Percentiles rank a stretch among this genome's conserved stretches.
Conservation (phyloP, 1,140 invertebrate genomes). For the Dinoponera quadriceps region DNA sequence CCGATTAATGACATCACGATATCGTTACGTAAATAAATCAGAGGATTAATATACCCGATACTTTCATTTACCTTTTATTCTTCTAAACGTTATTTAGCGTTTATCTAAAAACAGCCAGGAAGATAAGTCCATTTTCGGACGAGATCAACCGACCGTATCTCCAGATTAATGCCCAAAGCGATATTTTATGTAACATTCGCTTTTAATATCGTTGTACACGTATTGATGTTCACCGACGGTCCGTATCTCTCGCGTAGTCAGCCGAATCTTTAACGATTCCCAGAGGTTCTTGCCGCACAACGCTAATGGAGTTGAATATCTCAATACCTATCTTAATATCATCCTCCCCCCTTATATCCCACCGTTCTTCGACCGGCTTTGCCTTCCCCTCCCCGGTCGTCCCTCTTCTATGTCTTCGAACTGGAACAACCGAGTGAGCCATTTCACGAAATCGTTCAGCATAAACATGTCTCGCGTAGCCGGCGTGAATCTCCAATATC, state of each 20-base stretch:
- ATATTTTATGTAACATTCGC: neutral
- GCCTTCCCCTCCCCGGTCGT: neutral
- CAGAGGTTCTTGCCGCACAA: slow-evolving; percentile 52
- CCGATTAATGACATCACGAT: too few species aligned
- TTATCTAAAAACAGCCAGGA: too few species aligned
- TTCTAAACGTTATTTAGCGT: too few species aligned
- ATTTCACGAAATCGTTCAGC: slow-evolving; percentile 71
- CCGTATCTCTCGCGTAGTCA: slow-evolving; percentile 29
- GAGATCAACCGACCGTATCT: too few species aligned
- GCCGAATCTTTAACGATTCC: slow-evolving; percentile 63
- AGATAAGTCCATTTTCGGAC: too few species aligned
- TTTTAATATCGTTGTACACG: neutral
- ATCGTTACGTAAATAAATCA: too few species aligned
- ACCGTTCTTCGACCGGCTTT: slow-evolving; percentile 36
- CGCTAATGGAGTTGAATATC: slow-evolving; percentile 75
- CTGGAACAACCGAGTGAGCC: slow-evolving; percentile 67
- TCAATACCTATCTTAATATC: slow-evolving; percentile 75
- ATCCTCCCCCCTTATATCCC: slow-evolving; percentile 25
- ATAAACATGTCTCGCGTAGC: slow-evolving; percentile 71
- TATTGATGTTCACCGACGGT: slow-evolving; percentile 20
- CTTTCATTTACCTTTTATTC: too few species aligned
- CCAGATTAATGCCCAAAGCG: too few species aligned
- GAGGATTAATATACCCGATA: too few species aligned
- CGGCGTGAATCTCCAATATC: slow-evolving; percentile 64
- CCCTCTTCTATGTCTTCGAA: slow-evolving; percentile 24